Base-by-base conservation (phyloP, 2,113 vertebrate genomes). In the Baryphthengus martii region DNA sequence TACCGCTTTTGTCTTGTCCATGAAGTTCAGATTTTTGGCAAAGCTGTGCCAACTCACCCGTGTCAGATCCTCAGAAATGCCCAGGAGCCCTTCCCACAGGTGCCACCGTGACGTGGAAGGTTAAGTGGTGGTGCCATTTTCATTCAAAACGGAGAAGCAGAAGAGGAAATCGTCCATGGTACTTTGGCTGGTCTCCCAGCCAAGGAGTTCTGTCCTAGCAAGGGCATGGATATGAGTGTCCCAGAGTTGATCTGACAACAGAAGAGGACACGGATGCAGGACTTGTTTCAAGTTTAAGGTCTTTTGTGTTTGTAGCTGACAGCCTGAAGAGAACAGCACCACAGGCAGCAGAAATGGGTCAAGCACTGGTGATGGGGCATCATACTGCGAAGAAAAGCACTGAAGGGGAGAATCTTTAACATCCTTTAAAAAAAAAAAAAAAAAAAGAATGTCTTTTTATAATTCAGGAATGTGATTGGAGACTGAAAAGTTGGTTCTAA, bases 291-390 rank as follows among this genome's bases (percentile, higher is more conserved):
- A 90, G 79, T 71, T 94, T 71, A 78, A 96, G 70, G 74, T 86
- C 67, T 81, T 73, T 6, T 8, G 40, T 50, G 15, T 65, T 73
- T 42, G 62, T 9, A 45, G 82, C 40, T 97, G 95, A 95, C 94
- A 94, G 88, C 26, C 65, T 93, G 91, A 90, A 90, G 44, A 83
- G 93, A 85, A 4, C 87, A 84, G 87, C 89, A 90, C 92, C 88
- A 72, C 96, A 96, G 91, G 85, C 89, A 97, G 89, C 68, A 95
- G 83, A 71, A 86, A 59, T 70, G 94, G 89, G 93, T 96, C 94
- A 95, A 40, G 85, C 37, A n/a, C 72, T 81, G 77, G 2, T 85
- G 88, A 76, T 47, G 77, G 94, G 85, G 67, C 80, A 70, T 87
- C 94, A 89, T 66, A 90, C 91, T 90, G 95, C 42, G 85, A 94